phyloP scores from a whole-genome alignment of 2,113 vertebrate genomes.

The Colaptes auratus region DNA sequence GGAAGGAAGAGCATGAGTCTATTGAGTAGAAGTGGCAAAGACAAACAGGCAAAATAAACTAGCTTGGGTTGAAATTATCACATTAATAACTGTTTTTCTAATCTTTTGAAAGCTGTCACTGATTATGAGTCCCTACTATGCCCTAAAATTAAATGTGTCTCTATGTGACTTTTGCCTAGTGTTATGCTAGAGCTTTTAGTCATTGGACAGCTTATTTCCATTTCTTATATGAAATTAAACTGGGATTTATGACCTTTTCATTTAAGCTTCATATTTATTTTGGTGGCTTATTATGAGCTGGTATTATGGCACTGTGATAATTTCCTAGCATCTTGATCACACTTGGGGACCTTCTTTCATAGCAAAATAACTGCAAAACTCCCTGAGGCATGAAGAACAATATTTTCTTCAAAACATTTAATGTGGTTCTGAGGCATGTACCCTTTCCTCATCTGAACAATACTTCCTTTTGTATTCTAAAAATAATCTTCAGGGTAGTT shows the following conservation, averaged over 20 bases:
- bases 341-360: background rate
- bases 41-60: background rate
- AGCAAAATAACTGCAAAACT: background rate
- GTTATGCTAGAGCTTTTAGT: background rate
- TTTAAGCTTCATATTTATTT: conserved; percentile 17
- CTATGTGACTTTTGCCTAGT: background rate
- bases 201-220: background rate
- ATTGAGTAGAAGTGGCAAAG: background rate
- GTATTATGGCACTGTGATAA: background rate
- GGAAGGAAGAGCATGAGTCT: background rate
- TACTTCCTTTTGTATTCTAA: background rate
- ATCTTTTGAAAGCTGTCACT: background rate
- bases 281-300: background rate
- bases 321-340: conserved; percentile 13
- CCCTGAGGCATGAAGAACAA: background rate
- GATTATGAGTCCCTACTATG: background rate
- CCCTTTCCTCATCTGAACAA: background rate
- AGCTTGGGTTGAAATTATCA: background rate
- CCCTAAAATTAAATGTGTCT: background rate
- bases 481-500: background rate
- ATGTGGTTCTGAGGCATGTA: background rate
- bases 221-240: background rate
- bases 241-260: conserved; percentile 18
- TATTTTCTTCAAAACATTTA: background rate
- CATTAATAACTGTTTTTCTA: conserved; percentile 2